Conservation (phyloP, 2,797 vertebrate species). For the Antennarius maculatus region DNA sequence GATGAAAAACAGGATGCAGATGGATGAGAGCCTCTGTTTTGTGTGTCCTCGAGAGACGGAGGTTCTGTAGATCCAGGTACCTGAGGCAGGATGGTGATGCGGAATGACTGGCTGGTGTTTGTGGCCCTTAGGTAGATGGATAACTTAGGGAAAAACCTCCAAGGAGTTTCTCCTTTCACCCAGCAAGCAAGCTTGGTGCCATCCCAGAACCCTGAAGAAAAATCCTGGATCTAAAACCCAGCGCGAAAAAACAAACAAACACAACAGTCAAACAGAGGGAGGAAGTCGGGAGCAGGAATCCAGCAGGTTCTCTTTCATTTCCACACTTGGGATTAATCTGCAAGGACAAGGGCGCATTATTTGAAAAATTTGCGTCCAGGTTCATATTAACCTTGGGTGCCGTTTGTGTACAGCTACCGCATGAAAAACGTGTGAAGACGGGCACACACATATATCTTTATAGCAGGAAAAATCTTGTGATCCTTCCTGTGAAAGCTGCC, state of each 20-base stretch:
- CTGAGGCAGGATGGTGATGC: conserved; percentile 94
- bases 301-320: conserved; percentile 46
- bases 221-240: conserved; percentile 86
- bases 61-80: conserved; percentile 66
- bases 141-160: conserved; percentile 94
- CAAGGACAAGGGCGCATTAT: conserved; percentile 27
- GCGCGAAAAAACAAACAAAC: neutral
- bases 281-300: conserved; percentile 32
- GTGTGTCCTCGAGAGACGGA: neutral
- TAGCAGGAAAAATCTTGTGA: conserved; percentile 8
- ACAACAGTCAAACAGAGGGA: conserved; percentile 17
- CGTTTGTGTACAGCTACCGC: conserved; percentile 26
- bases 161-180: conserved; percentile 88
- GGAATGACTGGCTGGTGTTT: conserved; percentile 92
- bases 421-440: conserved; percentile 21
- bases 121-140: conserved; percentile 94
- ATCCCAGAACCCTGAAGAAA: conserved; percentile 93
- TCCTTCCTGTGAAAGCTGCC: conserved; percentile 36
- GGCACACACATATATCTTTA: conserved; percentile 6
- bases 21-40: neutral
- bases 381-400: conserved; percentile 51
- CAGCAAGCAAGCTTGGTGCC: conserved; percentile 95
- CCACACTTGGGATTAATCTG: conserved; percentile 38
- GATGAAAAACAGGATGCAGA: neutral
- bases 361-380: conserved; percentile 41